These are phyloP conservation scores for Martes flavigula DNA, from an alignment of 2,797 vertebrate genomes.

Conservation along the genomic window DNA sequence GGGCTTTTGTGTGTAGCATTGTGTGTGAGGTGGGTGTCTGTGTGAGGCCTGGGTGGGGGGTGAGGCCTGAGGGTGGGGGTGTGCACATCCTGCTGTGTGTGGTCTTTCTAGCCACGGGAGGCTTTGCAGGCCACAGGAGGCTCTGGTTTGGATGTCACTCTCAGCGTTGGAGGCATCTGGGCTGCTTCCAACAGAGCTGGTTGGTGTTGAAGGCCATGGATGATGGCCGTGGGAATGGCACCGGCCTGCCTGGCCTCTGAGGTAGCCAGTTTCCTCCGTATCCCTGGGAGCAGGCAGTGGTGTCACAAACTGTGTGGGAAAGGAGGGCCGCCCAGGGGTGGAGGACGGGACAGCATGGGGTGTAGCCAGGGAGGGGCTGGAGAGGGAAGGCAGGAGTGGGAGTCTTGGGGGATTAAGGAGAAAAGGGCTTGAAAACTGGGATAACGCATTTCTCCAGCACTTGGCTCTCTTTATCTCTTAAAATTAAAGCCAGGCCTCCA, in stretches of 20 bases:
- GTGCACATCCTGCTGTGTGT: constrained; percentile 41
- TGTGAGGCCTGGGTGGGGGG: constrained; percentile 55
- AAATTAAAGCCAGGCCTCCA: constrained; percentile 76
- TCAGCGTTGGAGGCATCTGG: not conserved
- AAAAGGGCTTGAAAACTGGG: constrained; percentile 46
- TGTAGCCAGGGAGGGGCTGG: constrained; percentile 9
- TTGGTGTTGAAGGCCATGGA: constrained; percentile 53
- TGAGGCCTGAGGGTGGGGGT: not conserved
- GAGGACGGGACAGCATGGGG: not conserved
- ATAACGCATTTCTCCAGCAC: constrained; percentile 53
- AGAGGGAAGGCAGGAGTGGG: not conserved
- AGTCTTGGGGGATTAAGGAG: constrained; percentile 52
- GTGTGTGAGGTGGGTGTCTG: constrained; percentile 53
- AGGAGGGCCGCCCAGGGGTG: constrained; percentile 32
- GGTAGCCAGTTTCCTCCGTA: constrained; percentile 21
- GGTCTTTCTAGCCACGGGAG: constrained; percentile 51
- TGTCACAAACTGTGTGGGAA: constrained; percentile 63
- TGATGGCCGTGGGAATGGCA: constrained; percentile 65
- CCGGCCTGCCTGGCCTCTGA: constrained; percentile 17
- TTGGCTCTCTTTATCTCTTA: constrained; percentile 76
- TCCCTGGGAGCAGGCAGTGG: constrained; percentile 19
- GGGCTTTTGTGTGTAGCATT: not conserved
- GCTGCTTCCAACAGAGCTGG: constrained; percentile 27
- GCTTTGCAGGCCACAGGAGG: not conserved
- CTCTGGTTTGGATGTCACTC: constrained; percentile 52